phyloP scores from a whole-genome alignment of 1,140 invertebrate species.

The Littorina saxatilis region DNA sequence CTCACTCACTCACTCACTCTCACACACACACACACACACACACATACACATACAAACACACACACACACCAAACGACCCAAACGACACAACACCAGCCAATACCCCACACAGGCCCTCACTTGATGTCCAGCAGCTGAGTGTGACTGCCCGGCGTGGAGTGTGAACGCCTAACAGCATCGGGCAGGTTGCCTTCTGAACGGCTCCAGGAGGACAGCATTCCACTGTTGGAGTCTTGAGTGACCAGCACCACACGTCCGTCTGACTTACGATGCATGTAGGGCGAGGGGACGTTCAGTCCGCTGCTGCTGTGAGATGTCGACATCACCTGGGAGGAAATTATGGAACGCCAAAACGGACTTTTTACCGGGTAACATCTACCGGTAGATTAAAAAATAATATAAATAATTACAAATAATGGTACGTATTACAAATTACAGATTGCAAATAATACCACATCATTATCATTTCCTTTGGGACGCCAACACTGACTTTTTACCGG shows the following conservation, averaged over 20 bases:
- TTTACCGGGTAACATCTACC: too few species aligned
- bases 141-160: neutral
- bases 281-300: constrained; percentile 7
- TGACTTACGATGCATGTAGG: constrained; percentile 17
- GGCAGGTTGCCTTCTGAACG: constrained; percentile 28
- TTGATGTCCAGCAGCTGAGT: constrained; percentile 7
- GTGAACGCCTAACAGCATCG: neutral
- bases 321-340: neutral
- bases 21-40: too few species aligned
- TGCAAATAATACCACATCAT: neutral
- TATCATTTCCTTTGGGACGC: neutral
- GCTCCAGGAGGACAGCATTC: constrained; percentile 26
- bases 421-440: neutral
- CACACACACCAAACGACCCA: neutral
- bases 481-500: too few species aligned
- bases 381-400: neutral
- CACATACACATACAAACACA: neutral
- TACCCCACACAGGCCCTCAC: neutral
- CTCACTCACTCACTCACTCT: too few species aligned
- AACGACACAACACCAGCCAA: neutral
- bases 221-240: constrained; percentile 24
- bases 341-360: neutral
- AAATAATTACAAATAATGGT: neutral
- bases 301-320: neutral
- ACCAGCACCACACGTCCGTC: constrained; percentile 26